A percentile compares a stretch with the other conserved stretches of the same genome.
Conservation (phyloP, 2,888 invertebrate species). For the Rhimphoctona megacephalus region DNA sequence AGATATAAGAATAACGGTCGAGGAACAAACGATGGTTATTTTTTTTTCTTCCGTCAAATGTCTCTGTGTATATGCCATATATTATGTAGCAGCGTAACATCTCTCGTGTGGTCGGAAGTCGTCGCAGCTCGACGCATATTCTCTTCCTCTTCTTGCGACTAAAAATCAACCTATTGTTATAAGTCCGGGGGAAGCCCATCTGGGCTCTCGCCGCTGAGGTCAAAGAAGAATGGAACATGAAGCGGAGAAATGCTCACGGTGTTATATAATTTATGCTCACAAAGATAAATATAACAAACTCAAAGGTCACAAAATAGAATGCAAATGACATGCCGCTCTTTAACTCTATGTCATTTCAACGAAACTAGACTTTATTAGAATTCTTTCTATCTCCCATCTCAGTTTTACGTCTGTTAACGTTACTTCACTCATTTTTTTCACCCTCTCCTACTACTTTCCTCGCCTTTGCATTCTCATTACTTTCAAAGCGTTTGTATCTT, state of each 20-base stretch:
- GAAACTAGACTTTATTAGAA: slow-evolving; percentile 52
- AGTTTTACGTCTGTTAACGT: slow-evolving; percentile 13
- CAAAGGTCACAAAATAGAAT: slow-evolving; percentile 48
- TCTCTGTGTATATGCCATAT: background rate
- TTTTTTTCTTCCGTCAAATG: background rate
- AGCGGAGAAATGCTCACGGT: background rate
- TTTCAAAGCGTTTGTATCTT: slow-evolving; percentile 18
- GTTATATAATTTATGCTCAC: background rate
- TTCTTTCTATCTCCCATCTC: slow-evolving; percentile 7
- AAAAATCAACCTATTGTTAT: slow-evolving; percentile 20
- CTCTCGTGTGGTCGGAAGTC: background rate
- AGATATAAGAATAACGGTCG: background rate
- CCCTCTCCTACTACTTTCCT: slow-evolving; percentile 8
- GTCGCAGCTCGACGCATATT: background rate
- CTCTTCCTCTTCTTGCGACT: background rate
- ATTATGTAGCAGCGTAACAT: background rate
- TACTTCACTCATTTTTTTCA: slow-evolving; percentile 5
- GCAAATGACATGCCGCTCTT: slow-evolving; percentile 64
- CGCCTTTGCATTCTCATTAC: slow-evolving; percentile 8
- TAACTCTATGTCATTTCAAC: slow-evolving; percentile 58
- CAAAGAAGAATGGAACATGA: background rate
- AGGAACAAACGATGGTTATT: background rate
- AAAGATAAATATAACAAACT: slow-evolving; percentile 10
- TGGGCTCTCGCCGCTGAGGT: background rate
- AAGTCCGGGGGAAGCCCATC: slow-evolving; percentile 4